Conservation (phyloP, 2,113 vertebrate species). For the Rhombomys opimus region DNA sequence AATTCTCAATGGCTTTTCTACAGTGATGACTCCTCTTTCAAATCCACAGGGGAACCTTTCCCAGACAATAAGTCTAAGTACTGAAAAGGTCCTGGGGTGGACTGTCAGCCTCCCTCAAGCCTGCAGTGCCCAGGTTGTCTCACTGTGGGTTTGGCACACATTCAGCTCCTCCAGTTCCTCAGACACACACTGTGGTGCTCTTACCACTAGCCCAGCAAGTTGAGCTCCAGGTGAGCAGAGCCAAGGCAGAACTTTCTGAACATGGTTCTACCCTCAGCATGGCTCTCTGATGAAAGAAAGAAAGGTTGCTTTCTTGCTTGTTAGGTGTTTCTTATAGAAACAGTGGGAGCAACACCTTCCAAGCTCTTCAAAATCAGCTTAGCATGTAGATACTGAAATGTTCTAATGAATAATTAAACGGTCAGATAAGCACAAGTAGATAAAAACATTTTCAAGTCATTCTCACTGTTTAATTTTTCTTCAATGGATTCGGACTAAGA, state of each 20-base stretch:
- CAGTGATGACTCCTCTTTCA: background rate
- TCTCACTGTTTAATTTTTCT: constrained; percentile 19
- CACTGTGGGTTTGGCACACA: background rate
- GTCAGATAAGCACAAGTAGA: constrained; percentile 4
- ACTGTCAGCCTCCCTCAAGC: background rate
- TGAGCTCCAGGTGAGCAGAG: background rate
- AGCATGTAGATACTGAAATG: background rate
- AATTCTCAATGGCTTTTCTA: background rate
- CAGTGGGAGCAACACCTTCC: background rate
- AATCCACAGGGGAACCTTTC: background rate
- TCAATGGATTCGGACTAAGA: background rate
- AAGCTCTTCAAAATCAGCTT: background rate
- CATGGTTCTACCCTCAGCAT: background rate
- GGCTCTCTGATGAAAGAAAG: background rate
- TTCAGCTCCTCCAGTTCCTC: background rate
- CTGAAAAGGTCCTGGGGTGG: background rate
- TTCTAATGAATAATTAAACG: background rate
- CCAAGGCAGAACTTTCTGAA: background rate
- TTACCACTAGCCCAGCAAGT: background rate
- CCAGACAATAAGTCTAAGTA: background rate
- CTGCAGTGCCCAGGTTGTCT: background rate
- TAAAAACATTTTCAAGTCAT: background rate
- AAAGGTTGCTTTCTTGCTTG: background rate
- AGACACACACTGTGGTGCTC: background rate
- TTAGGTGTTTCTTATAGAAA: background rate